A percentile compares a stretch with the other conserved stretches of the same genome.
These are phyloP conservation scores for Allygus modestus DNA, from an alignment of 2,888 invertebrate genomes.

Conservation along the genomic window DNA sequence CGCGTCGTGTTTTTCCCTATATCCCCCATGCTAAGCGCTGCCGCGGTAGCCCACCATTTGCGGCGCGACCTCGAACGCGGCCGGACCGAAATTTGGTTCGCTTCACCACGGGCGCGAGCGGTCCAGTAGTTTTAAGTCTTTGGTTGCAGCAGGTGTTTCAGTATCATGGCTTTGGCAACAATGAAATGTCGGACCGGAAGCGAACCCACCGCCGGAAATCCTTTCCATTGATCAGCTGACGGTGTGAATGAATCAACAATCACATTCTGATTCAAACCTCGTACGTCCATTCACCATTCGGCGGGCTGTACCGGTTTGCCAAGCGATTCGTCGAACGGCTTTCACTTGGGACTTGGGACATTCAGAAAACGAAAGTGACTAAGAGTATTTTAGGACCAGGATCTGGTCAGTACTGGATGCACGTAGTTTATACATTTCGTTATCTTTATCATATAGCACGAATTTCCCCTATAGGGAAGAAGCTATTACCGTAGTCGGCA, in stretches of 20 bases:
- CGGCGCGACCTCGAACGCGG: too few species aligned
- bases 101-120: too few species aligned
- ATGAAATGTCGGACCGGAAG: slow-evolving; percentile 45
- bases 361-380: neutral
- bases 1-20: too few species aligned
- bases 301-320: neutral
- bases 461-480: too few species aligned
- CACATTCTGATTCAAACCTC: neutral
- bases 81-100: too few species aligned
- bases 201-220: slow-evolving; percentile 35
- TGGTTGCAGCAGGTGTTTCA: slow-evolving; percentile 36
- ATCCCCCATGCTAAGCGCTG: too few species aligned
- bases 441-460: too few species aligned
- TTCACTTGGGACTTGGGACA: slow-evolving; percentile 21
- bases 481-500: too few species aligned
- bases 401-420: too few species aligned
- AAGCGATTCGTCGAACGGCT: neutral
- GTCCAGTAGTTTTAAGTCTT: too few species aligned
- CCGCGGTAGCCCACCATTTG: too few species aligned
- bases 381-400: neutral
- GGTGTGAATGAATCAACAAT: slow-evolving; percentile 31
- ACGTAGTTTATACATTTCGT: too few species aligned
- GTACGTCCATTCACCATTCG: neutral
- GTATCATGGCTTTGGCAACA: neutral
- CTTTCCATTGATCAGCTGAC: slow-evolving; percentile 53